phyloP scores from a whole-genome alignment of 2,888 invertebrate genomes.

The Aspidapion aeneum region DNA sequence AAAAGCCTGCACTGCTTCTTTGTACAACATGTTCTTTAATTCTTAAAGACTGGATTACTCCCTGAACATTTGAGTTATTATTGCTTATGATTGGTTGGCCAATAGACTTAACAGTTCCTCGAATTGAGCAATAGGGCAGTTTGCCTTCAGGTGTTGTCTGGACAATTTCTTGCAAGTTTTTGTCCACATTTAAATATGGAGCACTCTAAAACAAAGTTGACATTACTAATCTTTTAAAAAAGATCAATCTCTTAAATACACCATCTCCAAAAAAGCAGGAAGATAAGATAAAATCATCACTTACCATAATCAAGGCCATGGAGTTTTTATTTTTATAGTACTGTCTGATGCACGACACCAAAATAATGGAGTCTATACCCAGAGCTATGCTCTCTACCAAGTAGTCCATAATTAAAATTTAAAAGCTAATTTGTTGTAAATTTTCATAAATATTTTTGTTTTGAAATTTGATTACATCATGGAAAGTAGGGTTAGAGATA shows the following conservation, averaged over 20 bases:
- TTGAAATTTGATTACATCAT: conserved; percentile 5
- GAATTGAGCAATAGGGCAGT: conserved; percentile 70
- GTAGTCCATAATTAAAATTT: conserved; percentile 63
- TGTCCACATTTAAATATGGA: conserved; percentile 65
- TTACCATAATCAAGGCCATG: conserved; percentile 67
- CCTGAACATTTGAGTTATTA: conserved; percentile 68
- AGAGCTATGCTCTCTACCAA: conserved; percentile 70
- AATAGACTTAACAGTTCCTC: conserved; percentile 72
- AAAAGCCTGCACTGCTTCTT: conserved; percentile 80
- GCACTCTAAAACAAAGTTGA: conserved; percentile 54
- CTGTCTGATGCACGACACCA: conserved; percentile 70
- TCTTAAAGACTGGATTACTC: conserved; percentile 75
- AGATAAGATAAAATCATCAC: no score
- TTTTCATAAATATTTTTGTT: not conserved
- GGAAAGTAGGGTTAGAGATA: conserved; percentile 1
- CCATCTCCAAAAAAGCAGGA: no score
- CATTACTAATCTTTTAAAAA: no score
- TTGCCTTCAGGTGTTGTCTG: conserved; percentile 59
- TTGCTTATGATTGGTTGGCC: conserved; percentile 72
- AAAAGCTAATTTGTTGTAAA: not conserved
- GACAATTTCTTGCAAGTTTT: conserved; percentile 60
- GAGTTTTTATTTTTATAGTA: conserved; percentile 73
- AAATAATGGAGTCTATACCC: conserved; percentile 70
- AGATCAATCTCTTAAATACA: no score
- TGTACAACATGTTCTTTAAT: conserved; percentile 81